Conservation (phyloP, 2,888 invertebrate species). For the Agrotis exclamationis region DNA sequence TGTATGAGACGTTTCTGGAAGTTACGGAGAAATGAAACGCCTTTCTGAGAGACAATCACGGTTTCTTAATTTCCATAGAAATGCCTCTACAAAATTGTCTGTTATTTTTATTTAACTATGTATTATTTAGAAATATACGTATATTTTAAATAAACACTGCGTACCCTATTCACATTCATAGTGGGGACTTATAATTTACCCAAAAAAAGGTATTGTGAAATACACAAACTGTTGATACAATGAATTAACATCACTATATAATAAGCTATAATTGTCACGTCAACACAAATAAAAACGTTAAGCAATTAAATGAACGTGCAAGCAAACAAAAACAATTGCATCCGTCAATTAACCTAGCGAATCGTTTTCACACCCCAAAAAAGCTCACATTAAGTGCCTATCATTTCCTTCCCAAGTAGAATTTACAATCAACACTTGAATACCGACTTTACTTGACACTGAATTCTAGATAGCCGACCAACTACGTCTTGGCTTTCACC, state of each 20-base stretch:
- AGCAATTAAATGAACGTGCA: conserved; percentile 9
- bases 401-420: conserved; percentile 59
- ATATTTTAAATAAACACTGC: too few relatives aligned
- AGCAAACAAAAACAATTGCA: conserved; percentile 28
- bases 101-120: neutral
- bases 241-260: neutral
- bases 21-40: conserved; percentile 71
- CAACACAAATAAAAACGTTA: conserved; percentile 13
- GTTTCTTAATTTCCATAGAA: conserved; percentile 39
- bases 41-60: conserved; percentile 50
- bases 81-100: neutral
- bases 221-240: neutral
- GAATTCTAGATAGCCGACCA: conserved; percentile 87
- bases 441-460: conserved; percentile 82
- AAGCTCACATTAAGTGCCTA: conserved; percentile 50
- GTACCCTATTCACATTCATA: too few relatives aligned
- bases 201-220: neutral
- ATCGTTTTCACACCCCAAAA: conserved; percentile 60
- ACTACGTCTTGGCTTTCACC: conserved; percentile 82
- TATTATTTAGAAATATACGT: neutral
- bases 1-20: conserved; percentile 77
- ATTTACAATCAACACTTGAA: conserved; percentile 58
- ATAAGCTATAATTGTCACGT: neutral
- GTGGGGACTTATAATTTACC: too few relatives aligned
- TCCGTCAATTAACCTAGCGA: conserved; percentile 54